These are phyloP conservation scores for Cairina moschata DNA, from an alignment of 2,113 vertebrate genomes.

Conservation along the genomic window DNA sequence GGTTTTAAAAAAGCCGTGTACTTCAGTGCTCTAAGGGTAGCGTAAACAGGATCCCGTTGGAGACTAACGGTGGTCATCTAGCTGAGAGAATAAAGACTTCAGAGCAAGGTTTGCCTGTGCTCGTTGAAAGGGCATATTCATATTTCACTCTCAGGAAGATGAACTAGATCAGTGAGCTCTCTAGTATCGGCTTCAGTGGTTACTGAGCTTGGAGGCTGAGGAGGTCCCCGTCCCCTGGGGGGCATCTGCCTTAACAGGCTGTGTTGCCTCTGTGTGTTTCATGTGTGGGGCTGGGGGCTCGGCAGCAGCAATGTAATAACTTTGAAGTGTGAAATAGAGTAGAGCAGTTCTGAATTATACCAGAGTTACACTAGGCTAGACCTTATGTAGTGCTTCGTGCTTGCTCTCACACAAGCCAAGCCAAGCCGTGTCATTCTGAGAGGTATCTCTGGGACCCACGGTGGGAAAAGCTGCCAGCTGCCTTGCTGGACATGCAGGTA, in stretches of 20 bases:
- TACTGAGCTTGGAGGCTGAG: background rate
- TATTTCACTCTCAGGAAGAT: background rate
- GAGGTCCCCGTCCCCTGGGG: background rate
- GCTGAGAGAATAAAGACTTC: background rate
- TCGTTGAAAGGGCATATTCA: background rate
- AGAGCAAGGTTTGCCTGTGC: background rate
- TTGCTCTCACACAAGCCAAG: background rate
- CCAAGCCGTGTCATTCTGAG: background rate
- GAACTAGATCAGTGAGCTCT: background rate
- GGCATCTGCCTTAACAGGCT: background rate
- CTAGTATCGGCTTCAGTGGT: background rate
- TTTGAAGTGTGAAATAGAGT: background rate
- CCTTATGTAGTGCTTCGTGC: fast-evolving
- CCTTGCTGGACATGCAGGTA: background rate
- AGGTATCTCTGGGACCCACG: background rate
- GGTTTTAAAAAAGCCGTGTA: background rate
- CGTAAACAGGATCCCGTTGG: background rate
- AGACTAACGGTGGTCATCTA: background rate
- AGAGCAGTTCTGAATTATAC: background rate
- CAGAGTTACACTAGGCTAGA: background rate
- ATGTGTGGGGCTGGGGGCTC: background rate
- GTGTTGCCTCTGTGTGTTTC: background rate
- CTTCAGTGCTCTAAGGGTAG: background rate
- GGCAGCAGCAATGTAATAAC: background rate
- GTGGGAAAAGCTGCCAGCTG: background rate